Base-by-base conservation (phyloP, 2,888 invertebrate genomes). In the Gymnosoma rotundatum region DNA sequence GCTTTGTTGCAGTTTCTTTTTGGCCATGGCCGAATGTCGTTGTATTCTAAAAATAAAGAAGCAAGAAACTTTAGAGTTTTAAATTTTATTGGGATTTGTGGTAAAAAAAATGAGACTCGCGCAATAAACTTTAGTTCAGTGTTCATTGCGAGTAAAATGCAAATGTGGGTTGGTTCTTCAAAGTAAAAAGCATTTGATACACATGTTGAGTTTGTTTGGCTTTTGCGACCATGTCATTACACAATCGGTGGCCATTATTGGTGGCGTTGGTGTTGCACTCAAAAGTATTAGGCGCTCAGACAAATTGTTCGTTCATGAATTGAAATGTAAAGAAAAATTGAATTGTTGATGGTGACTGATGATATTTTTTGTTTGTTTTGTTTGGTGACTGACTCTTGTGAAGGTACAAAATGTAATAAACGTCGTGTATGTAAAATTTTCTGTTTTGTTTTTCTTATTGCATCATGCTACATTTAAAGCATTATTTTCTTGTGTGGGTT, bases 1-100 rank as follows among this genome's bases (percentile, higher is more conserved):
- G 91, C 89, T 88, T 89, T 89, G 91, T 90, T 89, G 89, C 90
- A 90, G 90, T 91, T 90, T 89, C 91, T 90, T 90, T 90, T 91
- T 90, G 76, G 85, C 83, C 83, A 82, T 78, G 80, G 83, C 61
- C 83, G 86, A 83, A 80, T 82, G 85, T 86, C 83, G 84, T 83
- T 80, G 80, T 80, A 88, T 89, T 89, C 90, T 90, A 90, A 90
- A 90, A 89, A 89, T 88, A 88, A 89, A 89, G 89, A 90, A 89
- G 88, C 90, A 78, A 75, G 63, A 74, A 73, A 86, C 73, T 85
- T 78, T 70, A 73, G 80, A 80, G 60, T 86, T 86, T 84, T 85
- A 72, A 87, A 87, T 83, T 86, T 81, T 86, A 80, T 84, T 86
- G 61, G 4, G 36, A 16, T 83, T 86, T 42, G 12, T 14, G 18